Percentiles rank a stretch among this genome's conserved stretches.
phyloP scores from a whole-genome alignment of 2,888 invertebrate genomes.

The Synergus laeviventris region DNA sequence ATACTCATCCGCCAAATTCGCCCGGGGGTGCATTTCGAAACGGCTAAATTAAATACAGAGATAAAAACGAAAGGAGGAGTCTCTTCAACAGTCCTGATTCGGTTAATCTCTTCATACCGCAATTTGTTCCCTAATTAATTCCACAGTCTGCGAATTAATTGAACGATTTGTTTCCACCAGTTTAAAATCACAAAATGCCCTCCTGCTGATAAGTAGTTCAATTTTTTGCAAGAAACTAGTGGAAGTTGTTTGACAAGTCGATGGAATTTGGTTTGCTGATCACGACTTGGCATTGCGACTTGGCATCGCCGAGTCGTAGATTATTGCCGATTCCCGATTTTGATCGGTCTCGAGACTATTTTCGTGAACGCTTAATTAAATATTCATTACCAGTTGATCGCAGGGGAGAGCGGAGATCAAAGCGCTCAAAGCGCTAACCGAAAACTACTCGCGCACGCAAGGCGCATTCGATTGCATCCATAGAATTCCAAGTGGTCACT shows the following conservation, averaged over 20 bases:
- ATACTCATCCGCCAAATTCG: slow-evolving; percentile 59
- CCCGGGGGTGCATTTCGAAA: slow-evolving; percentile 47
- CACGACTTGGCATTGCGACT: neutral
- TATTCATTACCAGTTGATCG: slow-evolving; percentile 54
- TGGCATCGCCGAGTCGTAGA: neutral
- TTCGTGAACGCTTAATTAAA: slow-evolving; percentile 51
- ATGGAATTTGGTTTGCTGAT: neutral
- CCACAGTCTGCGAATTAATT: neutral
- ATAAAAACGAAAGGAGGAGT: neutral
- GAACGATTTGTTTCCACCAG: neutral
- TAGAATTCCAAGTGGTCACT: slow-evolving; percentile 57
- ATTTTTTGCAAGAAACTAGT: neutral
- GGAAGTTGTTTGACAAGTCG: neutral
- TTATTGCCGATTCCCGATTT: slow-evolving; percentile 50
- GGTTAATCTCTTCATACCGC: slow-evolving; percentile 19
- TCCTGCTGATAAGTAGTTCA: neutral
- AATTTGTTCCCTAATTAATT: neutral
- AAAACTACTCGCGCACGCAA: slow-evolving; percentile 47
- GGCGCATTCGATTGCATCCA: slow-evolving; percentile 24
- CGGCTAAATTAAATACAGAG: slow-evolving; percentile 26
- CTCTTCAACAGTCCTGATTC: neutral
- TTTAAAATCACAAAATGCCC: neutral
- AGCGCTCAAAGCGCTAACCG: slow-evolving; percentile 50
- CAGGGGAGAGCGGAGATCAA: slow-evolving; percentile 52
- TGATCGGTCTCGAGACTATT: slow-evolving; percentile 48